Evolutionary conservation across 2,888 invertebrate genomes (phyloP), one percentile per base, ranked within the genome.

Genomic region (Cataglyphis rosenhaueri): DNA sequence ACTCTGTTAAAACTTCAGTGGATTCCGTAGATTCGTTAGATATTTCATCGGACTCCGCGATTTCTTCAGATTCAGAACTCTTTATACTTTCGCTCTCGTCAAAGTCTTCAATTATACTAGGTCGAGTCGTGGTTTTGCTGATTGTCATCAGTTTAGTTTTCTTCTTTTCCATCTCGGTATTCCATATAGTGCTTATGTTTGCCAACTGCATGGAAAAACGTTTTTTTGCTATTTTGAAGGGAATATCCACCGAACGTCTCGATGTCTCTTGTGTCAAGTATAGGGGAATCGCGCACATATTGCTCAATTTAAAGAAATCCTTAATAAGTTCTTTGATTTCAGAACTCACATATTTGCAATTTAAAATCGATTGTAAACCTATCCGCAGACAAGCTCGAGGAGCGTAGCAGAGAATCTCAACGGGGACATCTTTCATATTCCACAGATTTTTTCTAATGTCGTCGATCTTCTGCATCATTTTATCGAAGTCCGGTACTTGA

Each of bases 211-310:
- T 8, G 8, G 48, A 18, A 8, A 41, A 29, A 18, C 41, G 55
- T 9, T 2, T 21, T 21, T 18, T 59, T n/a, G 57, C 32, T 15
- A 55, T n/a, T 1, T 35, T 82, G 18, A 76, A 48, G 29, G 73
- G 57, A 10, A 82, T 71, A 15, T 78, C 65, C 38, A 55, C 15
- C 12, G 65, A 32, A 21, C 15, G 21, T 79, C 64, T 38, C 25
- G 32, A 88, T 74, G 79, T 90, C 85, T 41, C 88, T 15, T n/a
- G 15, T 25, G 82, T 85, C 8, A 88, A 84, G 29, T 55, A 32
- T 10, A 35, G 9, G 44, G 86, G 83, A 3, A 88, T 84, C 5
- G 89, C 83, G 52, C 84, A 84, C 25, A 29, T 25, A 57, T 61
- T n/a, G 32, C 82, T 73, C n/a, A 65, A 3, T 18, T 52, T 21